Base-by-base conservation (phyloP, 1,140 invertebrate genomes). In the Saccostrea echinata region DNA sequence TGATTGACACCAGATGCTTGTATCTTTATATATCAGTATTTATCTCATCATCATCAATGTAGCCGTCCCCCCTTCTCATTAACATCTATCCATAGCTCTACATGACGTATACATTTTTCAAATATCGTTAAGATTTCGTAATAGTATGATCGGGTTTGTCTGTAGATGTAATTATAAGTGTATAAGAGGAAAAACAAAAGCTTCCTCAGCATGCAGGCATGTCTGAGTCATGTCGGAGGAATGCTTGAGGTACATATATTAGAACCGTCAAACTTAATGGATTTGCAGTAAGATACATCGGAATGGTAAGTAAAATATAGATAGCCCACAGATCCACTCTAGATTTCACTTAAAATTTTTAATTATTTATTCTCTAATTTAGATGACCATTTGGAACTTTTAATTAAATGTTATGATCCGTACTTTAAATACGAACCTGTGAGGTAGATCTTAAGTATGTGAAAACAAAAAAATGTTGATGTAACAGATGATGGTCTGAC, bases 111-210 rank as follows among this genome's bases (percentile, higher is more conserved):
- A 43, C 27, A 76, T 33, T 30, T 76, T 30, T 76, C 4, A 76
- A 76, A 76, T 76, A 76, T 3, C 24, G 11, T 13, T 4, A 76
- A 76, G 68, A 76, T 76, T 30, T 76, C 13, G 24, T 76, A 33
- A 76, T 30, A 13, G 24, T 33, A 76, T 76, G 33, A 76, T 9
- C 27, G 11, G 27, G 27, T 76, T 76, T 30, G 27, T 21, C 55
- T 61, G 55, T 61, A 61, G n/a, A 21, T n/a, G 21, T 4, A 43
- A 43, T 43, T 61, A 61, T 76, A 68, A 68, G 64, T 68, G 27
- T 68, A 68, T 68, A 11, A 68, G n/a, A n/a, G n/a, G 68, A 76
- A 76, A 76, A 76, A 76, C 68, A 76, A 76, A 76, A 76, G 68
- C 68, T 9, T 76, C 68, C 68, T 30, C 68, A 76, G 68, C 68